These are phyloP conservation scores for Erpornis zantholeuca DNA, from an alignment of 2,113 vertebrate species.

Conservation along the genomic window DNA sequence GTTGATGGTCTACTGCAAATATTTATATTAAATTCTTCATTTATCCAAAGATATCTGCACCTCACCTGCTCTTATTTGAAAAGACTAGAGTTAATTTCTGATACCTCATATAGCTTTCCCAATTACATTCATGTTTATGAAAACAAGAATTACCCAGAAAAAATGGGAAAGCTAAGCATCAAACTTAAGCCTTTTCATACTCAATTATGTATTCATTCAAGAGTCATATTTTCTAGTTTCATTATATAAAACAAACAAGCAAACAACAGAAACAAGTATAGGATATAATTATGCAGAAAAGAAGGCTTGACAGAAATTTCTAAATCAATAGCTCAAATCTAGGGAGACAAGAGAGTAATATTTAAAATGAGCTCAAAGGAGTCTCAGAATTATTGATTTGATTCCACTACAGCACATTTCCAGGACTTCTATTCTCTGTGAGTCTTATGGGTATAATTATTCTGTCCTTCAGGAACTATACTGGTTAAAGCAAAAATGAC, in stretches of 20 bases:
- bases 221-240: background rate
- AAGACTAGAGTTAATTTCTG: background rate
- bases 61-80: background rate
- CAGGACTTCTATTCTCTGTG: background rate
- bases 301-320: constrained; percentile 21
- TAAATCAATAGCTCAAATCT: constrained; percentile 54
- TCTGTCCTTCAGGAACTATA: constrained; percentile 46
- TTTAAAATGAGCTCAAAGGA: constrained; percentile 29
- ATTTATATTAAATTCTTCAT: background rate
- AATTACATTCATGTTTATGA: constrained; percentile 2
- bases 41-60: background rate
- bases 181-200: background rate
- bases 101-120: background rate
- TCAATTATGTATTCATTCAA: background rate
- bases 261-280: background rate
- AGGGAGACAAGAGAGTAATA: constrained; percentile 15
- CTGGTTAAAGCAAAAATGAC: background rate
- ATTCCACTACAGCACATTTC: constrained; percentile 21
- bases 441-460: constrained; percentile 54
- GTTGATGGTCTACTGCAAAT: background rate
- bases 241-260: background rate
- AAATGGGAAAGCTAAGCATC: background rate
- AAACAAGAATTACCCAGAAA: background rate
- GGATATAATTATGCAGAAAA: constrained; percentile 27
- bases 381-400: constrained; percentile 50